Base-by-base conservation (phyloP, 2,113 vertebrate species). In the Axis porcinus region DNA sequence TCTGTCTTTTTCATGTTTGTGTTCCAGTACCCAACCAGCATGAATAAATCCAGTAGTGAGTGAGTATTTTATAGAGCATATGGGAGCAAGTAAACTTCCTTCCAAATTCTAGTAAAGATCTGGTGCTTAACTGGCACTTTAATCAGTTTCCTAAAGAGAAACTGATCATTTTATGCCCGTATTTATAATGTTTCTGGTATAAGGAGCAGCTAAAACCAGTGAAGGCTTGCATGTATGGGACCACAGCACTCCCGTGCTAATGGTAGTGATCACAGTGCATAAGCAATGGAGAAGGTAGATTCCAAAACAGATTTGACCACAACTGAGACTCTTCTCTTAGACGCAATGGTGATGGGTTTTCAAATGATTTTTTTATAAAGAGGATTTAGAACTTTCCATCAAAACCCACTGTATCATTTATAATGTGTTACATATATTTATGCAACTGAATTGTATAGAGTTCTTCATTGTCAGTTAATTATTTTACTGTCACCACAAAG, bases 71-170 rank as follows among this genome's bases (percentile, higher is more conserved):
- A 27, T 33, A 60, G 52, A 88, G n/a, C 43, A 25, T 92, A 79
- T 82, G n/a, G 64, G 30, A 57, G 5, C 30, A 16, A 76, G 14
- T 7, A 57, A 64, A 36, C 28, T 83, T 90, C n/a, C 43, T 97
- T 96, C 17, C 36, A 91, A 86, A 70, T 83, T 89, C n/a, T 86
- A 47, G 52, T 62, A 91, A 82, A 94, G 55, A 70, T 79, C 60
- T 96, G 50, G 13, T 85, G 27, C 78, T 91, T 91, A 76, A 52
- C 81, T 91, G 27, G 5, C 62, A 76, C 33, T 64, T 83, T 16
- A 82, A 58, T 83, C 27, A 90, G 11, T 86, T 87, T 50, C 36
- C 36, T 50, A 81, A 89, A 54, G 8, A 92, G 25, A 89, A 93
- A 81, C 6, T 47, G 55, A 45, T 94, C 21, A 64, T 74, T 81